Evolutionary conservation across 2,888 invertebrate species (phyloP).

Genomic region (Andrena hattorfiana): DNA sequence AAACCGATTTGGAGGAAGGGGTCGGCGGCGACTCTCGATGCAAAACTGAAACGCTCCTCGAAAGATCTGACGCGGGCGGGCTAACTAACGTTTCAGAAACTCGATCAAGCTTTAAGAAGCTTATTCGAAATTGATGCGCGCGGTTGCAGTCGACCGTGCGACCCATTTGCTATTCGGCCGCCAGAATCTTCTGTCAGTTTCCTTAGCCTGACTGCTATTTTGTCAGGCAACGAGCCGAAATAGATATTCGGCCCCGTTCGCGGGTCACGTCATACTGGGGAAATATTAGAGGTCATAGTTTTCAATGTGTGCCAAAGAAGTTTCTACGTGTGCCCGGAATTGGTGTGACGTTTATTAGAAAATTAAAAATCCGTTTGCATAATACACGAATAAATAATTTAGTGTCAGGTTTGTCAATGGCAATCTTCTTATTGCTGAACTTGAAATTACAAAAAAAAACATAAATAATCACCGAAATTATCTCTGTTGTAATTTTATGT

Average conservation of each 20-base stretch:
- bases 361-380: too few relatives aligned
- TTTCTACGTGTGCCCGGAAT: too few relatives aligned
- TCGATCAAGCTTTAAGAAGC: slow-evolving; percentile 61
- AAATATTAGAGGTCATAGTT: slow-evolving; percentile 13
- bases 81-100: slow-evolving; percentile 38
- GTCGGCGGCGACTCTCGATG: slow-evolving; percentile 3
- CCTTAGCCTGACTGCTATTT: slow-evolving; percentile 37
- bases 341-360: too few relatives aligned
- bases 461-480: too few relatives aligned
- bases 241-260: slow-evolving; percentile 48
- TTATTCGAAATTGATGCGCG: slow-evolving; percentile 61
- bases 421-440: too few relatives aligned
- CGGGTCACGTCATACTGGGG: slow-evolving; percentile 46
- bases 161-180: slow-evolving; percentile 50
- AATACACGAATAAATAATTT: too few relatives aligned
- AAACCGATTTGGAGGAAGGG: slow-evolving; percentile 10
- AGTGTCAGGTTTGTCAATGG: too few relatives aligned
- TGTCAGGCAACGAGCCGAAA: slow-evolving; percentile 33
- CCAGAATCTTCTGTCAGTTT: slow-evolving; percentile 53
- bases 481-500: too few relatives aligned
- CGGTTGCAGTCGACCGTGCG: slow-evolving; percentile 31
- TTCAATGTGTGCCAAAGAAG: not conserved
- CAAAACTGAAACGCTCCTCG: slow-evolving; percentile 14
- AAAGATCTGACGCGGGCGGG: slow-evolving; percentile 17
- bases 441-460: too few relatives aligned